A percentile compares a stretch with the other conserved stretches of the same genome.
phyloP scores from a whole-genome alignment of 2,113 vertebrate species.

The Chaetorhynchus papuensis region DNA sequence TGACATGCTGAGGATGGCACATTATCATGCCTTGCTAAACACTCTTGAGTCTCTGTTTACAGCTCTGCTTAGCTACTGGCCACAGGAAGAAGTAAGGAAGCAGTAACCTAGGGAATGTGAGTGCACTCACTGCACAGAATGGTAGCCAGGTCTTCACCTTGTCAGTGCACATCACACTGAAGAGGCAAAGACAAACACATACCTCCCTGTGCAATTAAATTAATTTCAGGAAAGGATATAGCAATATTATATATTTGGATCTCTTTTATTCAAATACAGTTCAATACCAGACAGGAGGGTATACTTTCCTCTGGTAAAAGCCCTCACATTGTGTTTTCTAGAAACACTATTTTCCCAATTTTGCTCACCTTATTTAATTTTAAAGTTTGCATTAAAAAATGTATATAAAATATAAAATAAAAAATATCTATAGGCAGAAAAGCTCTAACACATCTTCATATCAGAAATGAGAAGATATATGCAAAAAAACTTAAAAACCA shows the following conservation, averaged over 20 bases:
- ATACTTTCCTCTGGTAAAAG: not conserved
- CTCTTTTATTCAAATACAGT: not conserved
- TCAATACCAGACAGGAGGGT: not conserved
- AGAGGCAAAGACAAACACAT: not conserved
- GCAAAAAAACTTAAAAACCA: not conserved
- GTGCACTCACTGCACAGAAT: not conserved
- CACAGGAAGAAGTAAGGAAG: not conserved
- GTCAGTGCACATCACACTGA: not conserved
- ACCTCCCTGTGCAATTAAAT: not conserved
- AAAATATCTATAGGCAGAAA: not conserved
- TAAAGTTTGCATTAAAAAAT: not conserved
- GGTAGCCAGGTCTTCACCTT: not conserved
- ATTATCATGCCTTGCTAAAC: conserved; percentile 17
- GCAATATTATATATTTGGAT: not conserved
- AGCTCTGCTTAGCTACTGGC: not conserved
- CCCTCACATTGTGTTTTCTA: not conserved
- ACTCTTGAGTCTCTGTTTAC: not conserved
- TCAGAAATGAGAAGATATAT: not conserved
- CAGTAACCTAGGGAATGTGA: not conserved
- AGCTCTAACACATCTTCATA: not conserved
- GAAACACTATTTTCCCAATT: not conserved
- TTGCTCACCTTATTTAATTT: not conserved
- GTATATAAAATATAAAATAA: not conserved
- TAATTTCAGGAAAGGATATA: not conserved
- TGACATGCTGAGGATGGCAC: conserved; percentile 16